Evolutionary conservation across 2,888 invertebrate genomes (phyloP).

Genomic region (Tetragonisca angustula): DNA sequence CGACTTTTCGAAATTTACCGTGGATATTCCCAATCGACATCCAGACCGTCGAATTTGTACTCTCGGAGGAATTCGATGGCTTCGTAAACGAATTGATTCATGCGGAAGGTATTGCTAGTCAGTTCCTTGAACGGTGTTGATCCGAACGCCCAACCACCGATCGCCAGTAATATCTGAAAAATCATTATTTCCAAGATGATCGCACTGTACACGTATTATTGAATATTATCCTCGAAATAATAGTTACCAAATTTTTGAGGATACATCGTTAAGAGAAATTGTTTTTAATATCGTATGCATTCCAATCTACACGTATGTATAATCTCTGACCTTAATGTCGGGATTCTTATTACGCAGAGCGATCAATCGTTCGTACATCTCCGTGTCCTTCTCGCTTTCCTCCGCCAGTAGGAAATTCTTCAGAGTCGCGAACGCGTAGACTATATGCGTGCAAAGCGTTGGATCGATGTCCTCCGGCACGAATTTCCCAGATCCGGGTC

Average conservation of each 20-base stretch:
- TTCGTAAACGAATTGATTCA: slow-evolving; percentile 98
- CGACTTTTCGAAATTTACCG: slow-evolving; percentile 83
- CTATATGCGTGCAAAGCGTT: slow-evolving; percentile 95
- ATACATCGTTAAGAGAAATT: too few relatives aligned
- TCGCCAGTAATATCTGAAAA: slow-evolving; percentile 90
- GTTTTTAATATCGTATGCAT: neutral
- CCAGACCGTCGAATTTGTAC: slow-evolving; percentile 95
- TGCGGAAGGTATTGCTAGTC: slow-evolving; percentile 95
- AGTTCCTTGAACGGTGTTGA: slow-evolving; percentile 97
- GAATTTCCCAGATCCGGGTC: slow-evolving; percentile 95
- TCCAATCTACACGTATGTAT: neutral
- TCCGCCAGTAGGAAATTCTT: slow-evolving; percentile 93
- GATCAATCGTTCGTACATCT: slow-evolving; percentile 94
- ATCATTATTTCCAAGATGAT: neutral
- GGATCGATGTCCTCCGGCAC: slow-evolving; percentile 95
- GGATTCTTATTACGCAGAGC: slow-evolving; percentile 95
- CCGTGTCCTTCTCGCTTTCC: slow-evolving; percentile 92
- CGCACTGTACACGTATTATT: neutral
- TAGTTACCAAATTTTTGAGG: too few relatives aligned
- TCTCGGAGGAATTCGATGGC: slow-evolving; percentile 96
- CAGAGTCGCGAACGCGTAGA: slow-evolving; percentile 97
- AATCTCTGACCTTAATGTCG: slow-evolving; percentile 89
- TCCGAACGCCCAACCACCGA: slow-evolving; percentile 98
- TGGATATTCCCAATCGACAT: slow-evolving; percentile 98
- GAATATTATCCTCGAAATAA: too few relatives aligned